Evolutionary conservation across 2,888 invertebrate species (phyloP).

Genomic region (Orthonevra nobilis): DNA sequence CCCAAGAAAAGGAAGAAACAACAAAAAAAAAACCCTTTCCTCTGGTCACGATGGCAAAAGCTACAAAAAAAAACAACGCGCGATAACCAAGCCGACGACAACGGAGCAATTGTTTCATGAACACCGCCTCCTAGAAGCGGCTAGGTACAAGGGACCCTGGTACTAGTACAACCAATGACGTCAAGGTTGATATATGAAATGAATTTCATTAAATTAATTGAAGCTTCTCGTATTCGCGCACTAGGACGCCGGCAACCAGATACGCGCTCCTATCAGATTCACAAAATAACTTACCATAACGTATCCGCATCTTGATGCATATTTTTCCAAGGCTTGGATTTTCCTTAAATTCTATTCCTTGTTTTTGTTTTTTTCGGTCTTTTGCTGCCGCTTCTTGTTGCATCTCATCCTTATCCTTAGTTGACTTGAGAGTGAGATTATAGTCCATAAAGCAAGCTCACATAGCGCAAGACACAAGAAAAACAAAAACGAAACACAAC

Average conservation of each 20-base stretch:
- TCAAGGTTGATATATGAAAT: slow-evolving; percentile 61
- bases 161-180: slow-evolving; percentile 28
- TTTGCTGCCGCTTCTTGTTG: not conserved
- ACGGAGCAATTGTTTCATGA: slow-evolving; percentile 54
- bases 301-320: slow-evolving; percentile 56
- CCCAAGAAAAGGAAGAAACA: slow-evolving; percentile 20
- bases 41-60: slow-evolving; percentile 42
- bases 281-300: slow-evolving; percentile 53
- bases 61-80: slow-evolving; percentile 27
- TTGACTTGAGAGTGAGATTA: slow-evolving; percentile 19
- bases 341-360: too few species aligned
- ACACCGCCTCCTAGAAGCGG: slow-evolving; percentile 15
- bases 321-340: slow-evolving; percentile 9
- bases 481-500: not conserved
- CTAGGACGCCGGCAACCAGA: slow-evolving; percentile 46
- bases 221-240: slow-evolving; percentile 58
- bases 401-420: slow-evolving; percentile 7
- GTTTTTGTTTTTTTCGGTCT: not conserved
- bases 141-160: not conserved
- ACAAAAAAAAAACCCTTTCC: slow-evolving; percentile 3
- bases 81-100: slow-evolving; percentile 36
- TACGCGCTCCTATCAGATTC: slow-evolving; percentile 56
- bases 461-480: slow-evolving; percentile 1
- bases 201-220: slow-evolving; percentile 63
- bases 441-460: slow-evolving; percentile 45